Percentiles rank a stretch among this genome's conserved stretches.
Conservation (phyloP, 2,888 invertebrate genomes). For the Andrena fulva region DNA sequence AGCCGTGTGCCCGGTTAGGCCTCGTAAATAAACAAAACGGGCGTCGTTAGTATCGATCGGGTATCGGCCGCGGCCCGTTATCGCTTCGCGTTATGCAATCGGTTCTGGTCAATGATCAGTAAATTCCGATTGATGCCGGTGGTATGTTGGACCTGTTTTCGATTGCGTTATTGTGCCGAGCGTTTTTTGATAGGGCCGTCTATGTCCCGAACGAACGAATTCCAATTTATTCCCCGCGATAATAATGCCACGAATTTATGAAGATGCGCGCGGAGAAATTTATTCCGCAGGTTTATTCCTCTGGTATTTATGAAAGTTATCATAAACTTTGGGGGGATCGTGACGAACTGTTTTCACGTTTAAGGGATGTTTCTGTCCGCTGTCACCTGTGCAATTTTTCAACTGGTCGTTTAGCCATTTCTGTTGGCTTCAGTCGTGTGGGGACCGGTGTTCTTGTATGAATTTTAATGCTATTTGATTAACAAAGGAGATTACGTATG, state of each 20-base stretch:
- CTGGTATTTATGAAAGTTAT: not conserved
- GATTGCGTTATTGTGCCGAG: constrained; percentile 36
- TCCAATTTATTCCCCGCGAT: not conserved
- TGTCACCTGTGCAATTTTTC: too few species aligned
- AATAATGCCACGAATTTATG: not conserved
- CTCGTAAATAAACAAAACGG: constrained; percentile 50
- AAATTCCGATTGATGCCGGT: constrained; percentile 50
- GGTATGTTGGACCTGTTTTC: constrained; percentile 34
- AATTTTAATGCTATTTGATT: too few species aligned
- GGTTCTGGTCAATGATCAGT: constrained; percentile 57
- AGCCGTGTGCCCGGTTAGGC: constrained; percentile 32
- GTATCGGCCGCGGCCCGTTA: constrained; percentile 35
- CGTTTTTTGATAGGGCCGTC: constrained; percentile 16
- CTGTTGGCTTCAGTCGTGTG: too few species aligned
- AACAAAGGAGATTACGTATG: too few species aligned
- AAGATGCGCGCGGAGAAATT: not conserved
- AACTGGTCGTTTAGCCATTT: too few species aligned
- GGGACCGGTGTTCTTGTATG: too few species aligned
- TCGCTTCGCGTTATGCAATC: constrained; percentile 49
- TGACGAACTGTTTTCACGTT: not conserved
- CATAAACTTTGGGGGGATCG: not conserved
- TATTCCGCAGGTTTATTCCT: constrained; percentile 1
- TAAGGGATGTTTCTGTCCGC: too few species aligned
- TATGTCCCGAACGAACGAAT: constrained; percentile 13
- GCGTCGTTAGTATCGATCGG: constrained; percentile 52